These are phyloP conservation scores for Crenuchus spilurus DNA, from an alignment of 2,797 vertebrate species.

Conservation along the genomic window DNA sequence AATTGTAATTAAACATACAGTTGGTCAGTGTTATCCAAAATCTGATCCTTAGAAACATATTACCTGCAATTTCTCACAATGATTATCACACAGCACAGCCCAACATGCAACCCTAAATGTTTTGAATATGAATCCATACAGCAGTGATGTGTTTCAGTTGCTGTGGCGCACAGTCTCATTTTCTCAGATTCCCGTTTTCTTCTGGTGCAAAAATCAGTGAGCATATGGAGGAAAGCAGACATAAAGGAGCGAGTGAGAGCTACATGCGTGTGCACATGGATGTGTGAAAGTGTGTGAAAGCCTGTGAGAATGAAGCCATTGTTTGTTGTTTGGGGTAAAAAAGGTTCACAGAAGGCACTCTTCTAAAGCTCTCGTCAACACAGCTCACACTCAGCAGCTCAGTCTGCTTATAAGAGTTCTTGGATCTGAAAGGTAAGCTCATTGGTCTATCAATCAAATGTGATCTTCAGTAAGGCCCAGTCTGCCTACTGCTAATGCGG, in stretches of 20 bases:
- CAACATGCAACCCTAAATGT: no score
- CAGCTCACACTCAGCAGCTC: neutral
- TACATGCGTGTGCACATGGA: conserved; percentile 14
- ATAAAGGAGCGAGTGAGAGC: neutral
- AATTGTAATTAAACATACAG: no score
- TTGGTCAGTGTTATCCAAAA: no score
- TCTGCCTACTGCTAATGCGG: neutral
- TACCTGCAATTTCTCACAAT: no score
- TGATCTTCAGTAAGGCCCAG: neutral
- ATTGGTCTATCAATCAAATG: neutral
- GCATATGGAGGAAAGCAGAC: neutral
- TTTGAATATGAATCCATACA: no score
- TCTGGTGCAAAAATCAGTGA: conserved; percentile 1
- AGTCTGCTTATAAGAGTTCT: neutral
- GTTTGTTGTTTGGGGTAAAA: neutral
- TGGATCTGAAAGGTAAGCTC: neutral
- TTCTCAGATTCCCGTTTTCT: neutral
- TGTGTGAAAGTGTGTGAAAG: conserved; percentile 35
- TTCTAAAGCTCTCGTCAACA: conserved; percentile 4
- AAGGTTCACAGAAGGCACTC: neutral
- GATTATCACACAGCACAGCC: no score
- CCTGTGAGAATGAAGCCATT: conserved; percentile 13
- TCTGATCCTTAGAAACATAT: no score
- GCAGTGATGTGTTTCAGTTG: neutral
- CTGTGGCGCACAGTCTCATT: neutral